Conservation (phyloP, 2,797 vertebrate genomes). For the Allenopithecus nigroviridis region DNA sequence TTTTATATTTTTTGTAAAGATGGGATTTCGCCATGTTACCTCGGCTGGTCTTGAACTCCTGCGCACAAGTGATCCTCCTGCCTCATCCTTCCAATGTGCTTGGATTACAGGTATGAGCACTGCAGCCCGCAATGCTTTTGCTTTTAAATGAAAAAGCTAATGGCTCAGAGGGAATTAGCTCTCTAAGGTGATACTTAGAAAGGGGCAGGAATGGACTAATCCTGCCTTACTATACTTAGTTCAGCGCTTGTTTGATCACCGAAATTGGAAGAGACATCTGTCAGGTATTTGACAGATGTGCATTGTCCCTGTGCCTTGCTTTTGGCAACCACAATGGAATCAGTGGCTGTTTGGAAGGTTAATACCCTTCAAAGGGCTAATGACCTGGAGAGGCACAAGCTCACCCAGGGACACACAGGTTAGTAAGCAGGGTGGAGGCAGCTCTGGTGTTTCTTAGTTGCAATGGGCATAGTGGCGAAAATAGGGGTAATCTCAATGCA, state of each 20-base stretch:
- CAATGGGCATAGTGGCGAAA: neutral
- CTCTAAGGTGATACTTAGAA: neutral
- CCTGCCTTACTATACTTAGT: neutral
- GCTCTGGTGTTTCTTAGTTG: neutral
- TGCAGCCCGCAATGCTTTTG: neutral
- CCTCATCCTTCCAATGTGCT: neutral
- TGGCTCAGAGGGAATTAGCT: neutral
- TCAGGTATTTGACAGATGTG: neutral
- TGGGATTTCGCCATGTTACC: neutral
- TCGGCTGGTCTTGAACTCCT: neutral
- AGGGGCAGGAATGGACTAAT: neutral
- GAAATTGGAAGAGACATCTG: neutral
- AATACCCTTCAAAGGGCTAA: neutral
- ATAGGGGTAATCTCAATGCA: neutral
- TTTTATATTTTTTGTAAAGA: neutral
- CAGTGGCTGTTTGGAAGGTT: neutral
- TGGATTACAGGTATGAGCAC: neutral
- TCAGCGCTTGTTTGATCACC: neutral
- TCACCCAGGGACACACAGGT: neutral
- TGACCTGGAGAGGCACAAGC: neutral
- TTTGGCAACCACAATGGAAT: neutral
- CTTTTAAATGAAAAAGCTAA: constrained; percentile 36
- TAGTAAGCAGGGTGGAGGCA: neutral
- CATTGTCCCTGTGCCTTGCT: neutral
- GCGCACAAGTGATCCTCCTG: neutral